These are phyloP conservation scores for Myripristis murdjan DNA, from an alignment of 2,797 vertebrate species.

Conservation along the genomic window DNA sequence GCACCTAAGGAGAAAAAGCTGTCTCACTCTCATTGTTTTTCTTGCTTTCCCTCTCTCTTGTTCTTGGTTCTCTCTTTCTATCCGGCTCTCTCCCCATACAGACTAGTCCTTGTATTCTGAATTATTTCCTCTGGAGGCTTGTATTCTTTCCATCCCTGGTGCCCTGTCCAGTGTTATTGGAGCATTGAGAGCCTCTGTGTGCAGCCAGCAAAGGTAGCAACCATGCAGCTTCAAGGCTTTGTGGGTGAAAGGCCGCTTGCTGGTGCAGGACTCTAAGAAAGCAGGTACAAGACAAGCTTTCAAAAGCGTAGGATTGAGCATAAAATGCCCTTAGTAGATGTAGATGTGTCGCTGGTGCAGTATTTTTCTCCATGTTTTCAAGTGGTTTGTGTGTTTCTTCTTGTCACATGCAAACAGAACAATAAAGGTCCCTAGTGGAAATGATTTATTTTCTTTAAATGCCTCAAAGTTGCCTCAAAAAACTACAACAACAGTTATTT, in stretches of 20 bases:
- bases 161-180: slow-evolving; percentile 55
- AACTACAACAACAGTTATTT: too few relatives aligned
- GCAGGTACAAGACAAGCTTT: neutral
- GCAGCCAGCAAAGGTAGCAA: slow-evolving; percentile 31
- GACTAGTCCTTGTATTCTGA: slow-evolving; percentile 64
- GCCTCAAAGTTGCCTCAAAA: too few relatives aligned
- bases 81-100: slow-evolving; percentile 40
- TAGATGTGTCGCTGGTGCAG: too few relatives aligned
- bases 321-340: neutral
- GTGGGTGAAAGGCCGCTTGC: slow-evolving; percentile 44
- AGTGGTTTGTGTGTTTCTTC: neutral
- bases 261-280: slow-evolving; percentile 59
- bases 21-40: neutral
- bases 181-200: slow-evolving; percentile 38
- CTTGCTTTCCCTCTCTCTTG: neutral
- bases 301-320: neutral
- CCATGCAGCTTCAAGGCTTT: slow-evolving; percentile 26
- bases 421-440: too few relatives aligned
- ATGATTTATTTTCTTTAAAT: too few relatives aligned
- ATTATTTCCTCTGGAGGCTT: slow-evolving; percentile 52
- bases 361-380: too few relatives aligned
- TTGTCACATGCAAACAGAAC: too few relatives aligned
- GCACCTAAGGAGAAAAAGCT: too few relatives aligned
- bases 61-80: neutral
- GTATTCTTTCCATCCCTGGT: slow-evolving; percentile 61